Evolutionary conservation across 2,888 invertebrate species (phyloP), one percentile per base, ranked within the genome.

Genomic region (Clitarchus hookeri): DNA sequence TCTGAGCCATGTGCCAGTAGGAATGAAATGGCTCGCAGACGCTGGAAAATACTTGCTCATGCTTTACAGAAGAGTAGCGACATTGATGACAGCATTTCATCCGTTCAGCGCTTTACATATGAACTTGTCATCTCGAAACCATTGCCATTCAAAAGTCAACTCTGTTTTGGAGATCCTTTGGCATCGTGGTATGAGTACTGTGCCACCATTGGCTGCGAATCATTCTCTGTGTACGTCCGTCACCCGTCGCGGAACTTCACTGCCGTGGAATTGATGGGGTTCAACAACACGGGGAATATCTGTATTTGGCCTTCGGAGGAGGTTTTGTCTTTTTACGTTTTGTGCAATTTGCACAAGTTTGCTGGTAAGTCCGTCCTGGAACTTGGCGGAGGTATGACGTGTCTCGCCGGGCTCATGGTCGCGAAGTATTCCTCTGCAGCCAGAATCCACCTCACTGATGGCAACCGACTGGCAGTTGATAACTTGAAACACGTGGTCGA

Each of bases 361-460:
- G 92, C 93, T n/a, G 93, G 93, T 88, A 95, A 95, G 90, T 93
- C 92, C 90, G 94, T 97, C 44, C 92, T 96, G 89, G 97, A 97
- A 91, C 92, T 97, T 82, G 97, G 97, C 4, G 97, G 97, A 26
- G 97, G 97, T 6, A 97, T 97, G 95, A 96, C 96, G 27, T 96
- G 96, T 89, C 92, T 97, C 53, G 96, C 96, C 12, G 97, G 96
- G 1, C 91, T 97, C 23, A 93, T 96, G 90, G 92, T 94, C 84
- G 95, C 95, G 86, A 95, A 95, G 89, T 95, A 95, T 89, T 94
- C 94, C 86, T 92, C 93, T 84, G 94, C 96, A 0, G 92, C 92
- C 88, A 92, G 92, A 44, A 95, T 97, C 8, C 93, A 94, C 88
- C 92, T 97, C 65, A 96, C 96, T 23, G 97, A 97, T 90, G 97